A percentile compares a stretch with the other conserved stretches of the same genome.
phyloP scores from a whole-genome alignment of 2,113 vertebrate genomes.

The Bos indicus region DNA sequence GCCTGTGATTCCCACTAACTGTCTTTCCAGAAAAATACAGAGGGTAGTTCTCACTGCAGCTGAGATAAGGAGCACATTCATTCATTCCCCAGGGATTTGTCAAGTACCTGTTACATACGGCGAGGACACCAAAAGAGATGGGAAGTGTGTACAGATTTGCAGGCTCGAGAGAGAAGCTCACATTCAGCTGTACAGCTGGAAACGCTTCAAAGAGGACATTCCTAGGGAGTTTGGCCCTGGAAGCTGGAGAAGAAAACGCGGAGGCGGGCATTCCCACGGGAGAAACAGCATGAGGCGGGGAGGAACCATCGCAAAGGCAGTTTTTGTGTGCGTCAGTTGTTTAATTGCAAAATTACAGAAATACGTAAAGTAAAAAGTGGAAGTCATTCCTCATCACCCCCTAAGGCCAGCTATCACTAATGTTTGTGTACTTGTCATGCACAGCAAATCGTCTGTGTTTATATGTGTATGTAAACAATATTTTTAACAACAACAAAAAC shows the following conservation, averaged over 20 bases:
- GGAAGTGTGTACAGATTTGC: background rate
- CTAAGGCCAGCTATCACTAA: fast-evolving
- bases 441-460: background rate
- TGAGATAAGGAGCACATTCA: background rate
- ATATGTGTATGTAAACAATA: background rate
- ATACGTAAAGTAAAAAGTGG: background rate
- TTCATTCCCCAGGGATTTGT: background rate
- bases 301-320: background rate
- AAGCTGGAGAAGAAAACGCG: background rate
- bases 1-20: background rate
- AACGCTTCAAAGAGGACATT: background rate
- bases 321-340: background rate
- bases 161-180: background rate
- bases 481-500: background rate
- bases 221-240: background rate
- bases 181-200: background rate
- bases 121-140: background rate
- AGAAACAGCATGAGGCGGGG: background rate
- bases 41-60: background rate
- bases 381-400: too few species aligned
- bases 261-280: background rate
- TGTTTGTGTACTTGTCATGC: background rate
- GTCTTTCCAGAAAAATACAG: background rate
- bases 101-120: background rate
- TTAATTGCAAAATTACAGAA: background rate